A percentile compares a stretch with the other conserved stretches of the same genome.
phyloP scores from a whole-genome alignment of 2,113 vertebrate species.

The Odocoileus hemionus region DNA sequence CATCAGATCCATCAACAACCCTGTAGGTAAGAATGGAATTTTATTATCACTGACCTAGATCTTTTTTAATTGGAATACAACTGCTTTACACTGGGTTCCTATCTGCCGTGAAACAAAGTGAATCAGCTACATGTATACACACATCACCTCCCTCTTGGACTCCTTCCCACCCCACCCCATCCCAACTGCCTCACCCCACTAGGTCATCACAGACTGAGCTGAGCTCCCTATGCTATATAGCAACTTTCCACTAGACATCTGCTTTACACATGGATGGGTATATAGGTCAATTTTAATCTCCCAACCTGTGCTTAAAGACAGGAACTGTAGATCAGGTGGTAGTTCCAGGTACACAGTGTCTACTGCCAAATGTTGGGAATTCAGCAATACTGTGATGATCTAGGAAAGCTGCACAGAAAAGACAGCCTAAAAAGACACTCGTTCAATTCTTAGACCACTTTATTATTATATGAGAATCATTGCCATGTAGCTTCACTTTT shows the following conservation, averaged over 20 bases:
- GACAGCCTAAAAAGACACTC: not conserved
- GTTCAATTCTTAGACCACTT: not conserved
- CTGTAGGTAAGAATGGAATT: not conserved
- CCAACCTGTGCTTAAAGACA: not conserved
- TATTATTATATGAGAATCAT: not conserved
- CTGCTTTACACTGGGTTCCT: not conserved
- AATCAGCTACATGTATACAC: not conserved
- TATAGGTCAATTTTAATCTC: not conserved
- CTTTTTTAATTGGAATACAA: not conserved
- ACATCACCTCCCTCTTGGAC: not conserved
- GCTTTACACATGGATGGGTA: not conserved
- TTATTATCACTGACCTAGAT: not conserved
- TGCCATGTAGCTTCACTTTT: not conserved
- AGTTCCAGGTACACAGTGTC: fast-evolving
- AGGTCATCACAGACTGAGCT: not conserved
- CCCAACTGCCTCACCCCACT: not conserved
- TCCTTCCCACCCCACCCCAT: not conserved
- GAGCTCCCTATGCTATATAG: not conserved
- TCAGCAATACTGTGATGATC: not conserved
- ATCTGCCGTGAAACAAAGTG: not conserved
- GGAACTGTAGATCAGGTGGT: not conserved
- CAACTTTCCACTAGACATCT: not conserved
- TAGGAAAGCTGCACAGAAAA: not conserved
- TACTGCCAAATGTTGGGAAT: not conserved
- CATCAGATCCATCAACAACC: not conserved